phyloP scores from a whole-genome alignment of 2,797 vertebrate genomes.

The Rhyacichthys aspro region DNA sequence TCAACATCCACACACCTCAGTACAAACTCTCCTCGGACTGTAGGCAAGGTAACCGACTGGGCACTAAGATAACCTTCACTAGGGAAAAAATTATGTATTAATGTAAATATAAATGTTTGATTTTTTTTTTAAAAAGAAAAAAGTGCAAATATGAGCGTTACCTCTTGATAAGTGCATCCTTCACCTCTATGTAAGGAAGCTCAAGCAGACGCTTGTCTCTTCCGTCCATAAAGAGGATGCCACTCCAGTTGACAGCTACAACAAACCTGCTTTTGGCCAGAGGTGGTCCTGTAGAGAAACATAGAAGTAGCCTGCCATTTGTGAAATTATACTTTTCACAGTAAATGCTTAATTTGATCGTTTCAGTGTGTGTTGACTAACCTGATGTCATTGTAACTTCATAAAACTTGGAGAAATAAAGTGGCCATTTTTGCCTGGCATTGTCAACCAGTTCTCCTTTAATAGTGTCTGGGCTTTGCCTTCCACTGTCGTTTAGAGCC shows the following conservation, averaged over 20 bases:
- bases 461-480: constrained; percentile 60
- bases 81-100: neutral
- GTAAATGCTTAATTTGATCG: neutral
- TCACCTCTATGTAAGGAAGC: constrained; percentile 87
- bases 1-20: constrained; percentile 76
- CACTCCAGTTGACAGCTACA: constrained; percentile 87
- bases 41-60: constrained; percentile 81
- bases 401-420: constrained; percentile 92
- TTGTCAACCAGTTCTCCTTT: constrained; percentile 85
- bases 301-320: neutral
- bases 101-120: no score
- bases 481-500: constrained; percentile 76
- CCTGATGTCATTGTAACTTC: constrained; percentile 87
- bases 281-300: constrained; percentile 81
- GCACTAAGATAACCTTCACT: constrained; percentile 71
- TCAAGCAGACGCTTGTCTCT: constrained; percentile 85
- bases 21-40: constrained; percentile 82
- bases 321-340: neutral
- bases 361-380: constrained; percentile 61
- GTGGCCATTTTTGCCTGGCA: constrained; percentile 84
- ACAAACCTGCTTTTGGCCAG: constrained; percentile 86
- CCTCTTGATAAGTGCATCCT: constrained; percentile 77
- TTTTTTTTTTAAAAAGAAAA: neutral
- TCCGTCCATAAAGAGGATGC: constrained; percentile 87
- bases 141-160: constrained; percentile 26